phyloP scores from a whole-genome alignment of 2,888 invertebrate species.

The Hofmannophila pseudospretella region DNA sequence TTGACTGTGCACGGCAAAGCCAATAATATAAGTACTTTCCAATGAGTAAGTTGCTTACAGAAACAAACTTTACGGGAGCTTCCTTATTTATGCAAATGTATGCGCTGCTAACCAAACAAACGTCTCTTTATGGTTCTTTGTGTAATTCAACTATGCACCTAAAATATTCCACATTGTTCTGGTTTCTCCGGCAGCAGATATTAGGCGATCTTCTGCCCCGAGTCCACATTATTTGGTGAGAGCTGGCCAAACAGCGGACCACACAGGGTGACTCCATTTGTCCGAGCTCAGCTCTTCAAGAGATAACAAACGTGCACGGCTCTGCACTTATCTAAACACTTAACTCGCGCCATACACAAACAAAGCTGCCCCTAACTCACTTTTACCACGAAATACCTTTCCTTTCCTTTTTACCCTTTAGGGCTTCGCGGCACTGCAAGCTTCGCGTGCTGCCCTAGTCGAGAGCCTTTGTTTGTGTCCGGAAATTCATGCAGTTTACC shows the following conservation, averaged over 20 bases:
- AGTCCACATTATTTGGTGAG: constrained; percentile 58
- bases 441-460: constrained; percentile 54
- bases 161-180: too few species aligned
- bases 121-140: too few species aligned
- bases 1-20: too few species aligned
- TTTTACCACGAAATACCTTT: constrained; percentile 70
- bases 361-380: constrained; percentile 68
- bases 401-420: constrained; percentile 68
- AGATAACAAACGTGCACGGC: constrained; percentile 72
- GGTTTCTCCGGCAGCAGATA: constrained; percentile 19
- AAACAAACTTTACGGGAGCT: too few species aligned
- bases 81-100: too few species aligned
- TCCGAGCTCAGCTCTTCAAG: constrained; percentile 57
- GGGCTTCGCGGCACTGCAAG: constrained; percentile 56
- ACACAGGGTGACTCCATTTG: constrained; percentile 75
- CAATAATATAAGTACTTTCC: too few species aligned
- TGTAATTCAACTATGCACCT: too few species aligned
- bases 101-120: too few species aligned
- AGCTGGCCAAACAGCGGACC: constrained; percentile 59
- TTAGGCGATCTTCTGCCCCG: constrained; percentile 37
- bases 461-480: constrained; percentile 61
- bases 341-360: constrained; percentile 70
- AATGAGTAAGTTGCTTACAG: too few species aligned
- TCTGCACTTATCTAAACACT: constrained; percentile 78
- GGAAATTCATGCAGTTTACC: constrained; percentile 67